phyloP scores from a whole-genome alignment of 2,888 invertebrate species.

The Ptychoptera albimana region DNA sequence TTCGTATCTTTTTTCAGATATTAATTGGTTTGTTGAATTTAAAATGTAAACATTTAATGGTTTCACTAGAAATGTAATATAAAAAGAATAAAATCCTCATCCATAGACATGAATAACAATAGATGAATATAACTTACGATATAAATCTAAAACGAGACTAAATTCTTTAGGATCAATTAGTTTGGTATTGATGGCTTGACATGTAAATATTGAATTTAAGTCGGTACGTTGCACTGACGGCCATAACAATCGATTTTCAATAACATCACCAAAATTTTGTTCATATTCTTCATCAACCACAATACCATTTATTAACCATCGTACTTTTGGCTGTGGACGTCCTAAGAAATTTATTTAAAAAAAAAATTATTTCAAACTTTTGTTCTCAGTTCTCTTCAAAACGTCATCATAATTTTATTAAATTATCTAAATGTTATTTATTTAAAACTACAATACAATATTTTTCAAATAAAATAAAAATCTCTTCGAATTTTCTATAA shows the following conservation, averaged over 20 bases:
- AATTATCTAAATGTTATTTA: too few species aligned
- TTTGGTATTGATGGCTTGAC: conserved; percentile 62
- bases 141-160: conserved; percentile 50
- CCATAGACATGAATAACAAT: too few species aligned
- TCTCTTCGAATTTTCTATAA: too few species aligned
- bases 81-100: background rate
- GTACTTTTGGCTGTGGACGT: conserved; percentile 54
- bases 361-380: too few species aligned
- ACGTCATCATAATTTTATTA: background rate
- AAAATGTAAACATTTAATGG: conserved; percentile 58
- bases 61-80: conserved; percentile 39
- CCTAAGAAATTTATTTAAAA: conserved; percentile 30
- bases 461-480: too few species aligned
- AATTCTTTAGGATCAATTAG: conserved; percentile 55
- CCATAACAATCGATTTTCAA: conserved; percentile 55
- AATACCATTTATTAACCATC: conserved; percentile 57
- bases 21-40: conserved; percentile 43
- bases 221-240: conserved; percentile 51
- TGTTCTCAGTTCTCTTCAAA: too few species aligned
- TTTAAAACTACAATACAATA: too few species aligned
- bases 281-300: conserved; percentile 57
- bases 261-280: conserved; percentile 58
- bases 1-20: conserved; percentile 59
- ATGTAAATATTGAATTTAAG: conserved; percentile 62
- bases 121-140: conserved; percentile 46